Conservation (phyloP, 2,113 vertebrate species). For the Tragelaphus buxtoni region DNA sequence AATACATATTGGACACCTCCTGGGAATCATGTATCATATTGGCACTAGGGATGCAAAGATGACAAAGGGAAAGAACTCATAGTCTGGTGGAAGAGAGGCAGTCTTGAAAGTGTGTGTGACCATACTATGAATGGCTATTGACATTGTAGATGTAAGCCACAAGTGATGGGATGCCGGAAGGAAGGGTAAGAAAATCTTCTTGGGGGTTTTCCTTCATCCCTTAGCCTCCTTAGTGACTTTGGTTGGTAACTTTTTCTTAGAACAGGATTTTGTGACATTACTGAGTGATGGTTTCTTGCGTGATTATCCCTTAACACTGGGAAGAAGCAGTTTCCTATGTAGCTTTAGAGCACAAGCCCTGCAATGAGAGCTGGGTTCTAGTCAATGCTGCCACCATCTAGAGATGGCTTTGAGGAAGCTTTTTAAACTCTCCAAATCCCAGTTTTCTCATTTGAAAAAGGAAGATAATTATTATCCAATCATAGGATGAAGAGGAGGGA, state of each 20-base stretch:
- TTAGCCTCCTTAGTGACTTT: not conserved
- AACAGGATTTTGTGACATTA: not conserved
- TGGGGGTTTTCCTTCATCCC: not conserved
- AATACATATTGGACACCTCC: not conserved
- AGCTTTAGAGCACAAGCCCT: not conserved
- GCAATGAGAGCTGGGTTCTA: not conserved
- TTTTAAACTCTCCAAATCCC: not conserved
- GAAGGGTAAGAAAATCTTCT: not conserved
- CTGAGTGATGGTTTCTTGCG: not conserved
- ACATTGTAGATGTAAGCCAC: not conserved
- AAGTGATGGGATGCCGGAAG: not conserved
- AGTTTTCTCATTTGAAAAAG: not conserved
- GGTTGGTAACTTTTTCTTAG: not conserved
- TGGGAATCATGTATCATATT: not conserved
- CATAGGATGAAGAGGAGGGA: not conserved
- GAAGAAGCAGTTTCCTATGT: not conserved
- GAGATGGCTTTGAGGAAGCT: not conserved
- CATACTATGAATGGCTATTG: not conserved
- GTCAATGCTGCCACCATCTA: not conserved
- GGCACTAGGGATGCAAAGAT: not conserved
- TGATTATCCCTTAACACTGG: not conserved
- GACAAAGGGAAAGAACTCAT: not conserved
- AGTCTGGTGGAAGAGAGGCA: not conserved
- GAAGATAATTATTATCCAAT: not conserved
- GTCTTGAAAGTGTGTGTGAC: not conserved